Conservation (phyloP, 2,888 invertebrate species). For the Tetramorium bicarinatum region DNA sequence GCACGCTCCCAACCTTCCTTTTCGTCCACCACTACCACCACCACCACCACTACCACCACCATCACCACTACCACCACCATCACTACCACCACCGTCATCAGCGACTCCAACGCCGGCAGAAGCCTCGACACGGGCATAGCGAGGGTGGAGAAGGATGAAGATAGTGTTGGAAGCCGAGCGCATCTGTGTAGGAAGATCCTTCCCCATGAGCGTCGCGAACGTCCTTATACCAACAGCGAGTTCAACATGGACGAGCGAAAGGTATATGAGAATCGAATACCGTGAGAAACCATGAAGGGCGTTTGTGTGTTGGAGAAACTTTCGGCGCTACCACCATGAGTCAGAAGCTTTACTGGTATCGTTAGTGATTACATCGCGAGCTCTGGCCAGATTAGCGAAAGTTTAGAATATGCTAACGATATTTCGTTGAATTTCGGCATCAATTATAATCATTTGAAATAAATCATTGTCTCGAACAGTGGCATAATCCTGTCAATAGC, state of each 20-base stretch:
- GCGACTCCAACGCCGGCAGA: conserved; percentile 35
- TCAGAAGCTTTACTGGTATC: not conserved
- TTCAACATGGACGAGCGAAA: conserved; percentile 48
- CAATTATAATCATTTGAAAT: not conserved
- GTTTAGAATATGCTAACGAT: not conserved
- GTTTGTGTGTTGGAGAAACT: conserved; percentile 28
- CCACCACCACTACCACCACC: conserved; percentile 17
- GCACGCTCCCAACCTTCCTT: conserved; percentile 62
- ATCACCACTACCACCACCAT: conserved; percentile 56
- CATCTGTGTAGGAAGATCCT: conserved; percentile 53
- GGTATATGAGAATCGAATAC: conserved; percentile 22
- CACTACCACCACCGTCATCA: conserved; percentile 58
- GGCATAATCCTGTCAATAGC: conserved; percentile 47
- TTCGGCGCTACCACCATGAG: conserved; percentile 21
- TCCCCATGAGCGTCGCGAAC: conserved; percentile 64
- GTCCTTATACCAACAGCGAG: conserved; percentile 19
- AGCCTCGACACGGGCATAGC: conserved; percentile 36
- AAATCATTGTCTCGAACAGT: not conserved
- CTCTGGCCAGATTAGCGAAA: not conserved
- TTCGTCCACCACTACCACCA: conserved; percentile 51
- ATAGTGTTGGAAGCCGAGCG: conserved; percentile 12
- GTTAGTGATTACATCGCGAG: conserved; percentile 10
- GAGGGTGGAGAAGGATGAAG: conserved; percentile 26
- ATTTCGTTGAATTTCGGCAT: not conserved
- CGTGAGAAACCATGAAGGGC: not conserved